Evolutionary conservation across 2,888 invertebrate genomes (phyloP).

Genomic region (Nomada fabriciana): DNA sequence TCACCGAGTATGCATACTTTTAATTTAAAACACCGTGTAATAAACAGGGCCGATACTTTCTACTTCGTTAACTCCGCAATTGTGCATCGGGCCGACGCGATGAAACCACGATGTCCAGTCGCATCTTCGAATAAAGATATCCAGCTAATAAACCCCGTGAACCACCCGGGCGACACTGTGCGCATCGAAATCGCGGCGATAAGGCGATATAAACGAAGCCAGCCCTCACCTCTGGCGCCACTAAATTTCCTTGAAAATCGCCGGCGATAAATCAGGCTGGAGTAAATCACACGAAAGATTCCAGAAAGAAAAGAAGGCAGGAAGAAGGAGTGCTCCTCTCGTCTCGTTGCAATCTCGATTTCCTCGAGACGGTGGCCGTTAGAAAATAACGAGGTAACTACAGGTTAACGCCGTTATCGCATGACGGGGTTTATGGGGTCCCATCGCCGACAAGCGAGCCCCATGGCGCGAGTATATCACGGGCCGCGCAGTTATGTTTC

Average conservation of each 20-base stretch:
- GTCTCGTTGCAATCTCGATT: slow-evolving; percentile 60
- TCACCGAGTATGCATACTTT: no score
- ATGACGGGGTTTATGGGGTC: slow-evolving; percentile 73
- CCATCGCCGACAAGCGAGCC: slow-evolving; percentile 80
- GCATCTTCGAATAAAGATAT: slow-evolving; percentile 4
- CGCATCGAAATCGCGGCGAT: slow-evolving; percentile 35
- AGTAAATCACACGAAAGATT: slow-evolving; percentile 52
- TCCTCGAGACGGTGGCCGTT: slow-evolving; percentile 52
- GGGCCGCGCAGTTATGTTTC: slow-evolving; percentile 74
- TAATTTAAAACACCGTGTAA: no score
- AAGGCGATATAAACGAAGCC: slow-evolving; percentile 37
- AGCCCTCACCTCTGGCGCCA: background rate
- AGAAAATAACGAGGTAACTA: slow-evolving; percentile 78
- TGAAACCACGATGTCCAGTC: no score
- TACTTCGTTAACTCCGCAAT: no score
- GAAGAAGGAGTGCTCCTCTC: slow-evolving; percentile 3
- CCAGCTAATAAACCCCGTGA: slow-evolving; percentile 34
- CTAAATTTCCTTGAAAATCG: slow-evolving; percentile 48
- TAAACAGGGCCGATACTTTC: no score
- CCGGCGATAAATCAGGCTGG: slow-evolving; percentile 46
- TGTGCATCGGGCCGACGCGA: no score
- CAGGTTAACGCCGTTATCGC: slow-evolving; percentile 77
- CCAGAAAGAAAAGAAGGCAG: slow-evolving; percentile 15
- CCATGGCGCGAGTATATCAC: slow-evolving; percentile 80
- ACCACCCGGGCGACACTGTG: slow-evolving; percentile 13